Evolutionary conservation across 2,113 vertebrate species (phyloP).

Genomic region (Thunnus maccoyii): DNA sequence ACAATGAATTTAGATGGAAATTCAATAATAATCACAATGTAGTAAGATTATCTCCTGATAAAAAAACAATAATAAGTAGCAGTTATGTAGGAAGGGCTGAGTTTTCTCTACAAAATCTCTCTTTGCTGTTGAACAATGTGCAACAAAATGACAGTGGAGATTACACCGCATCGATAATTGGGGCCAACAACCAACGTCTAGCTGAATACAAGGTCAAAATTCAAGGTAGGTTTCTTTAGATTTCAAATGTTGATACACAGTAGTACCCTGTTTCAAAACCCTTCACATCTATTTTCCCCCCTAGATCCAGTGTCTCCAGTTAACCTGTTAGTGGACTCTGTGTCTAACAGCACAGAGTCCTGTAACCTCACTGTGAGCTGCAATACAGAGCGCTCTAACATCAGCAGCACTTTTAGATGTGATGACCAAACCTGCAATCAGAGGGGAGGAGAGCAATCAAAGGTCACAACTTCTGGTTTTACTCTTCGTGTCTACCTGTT

Average conservation of each 20-base stretch:
- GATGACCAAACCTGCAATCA: constrained; percentile 6
- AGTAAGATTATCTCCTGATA: not conserved
- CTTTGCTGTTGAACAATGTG: not conserved
- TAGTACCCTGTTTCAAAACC: too few species aligned
- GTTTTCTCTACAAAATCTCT: not conserved
- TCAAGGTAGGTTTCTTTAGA: too few species aligned
- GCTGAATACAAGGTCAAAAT: too few species aligned
- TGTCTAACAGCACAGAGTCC: accelerated
- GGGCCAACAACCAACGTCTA: accelerated
- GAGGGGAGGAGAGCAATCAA: not conserved
- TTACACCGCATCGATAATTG: not conserved
- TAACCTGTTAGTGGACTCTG: accelerated
- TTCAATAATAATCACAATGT: too few species aligned
- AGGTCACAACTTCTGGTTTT: not conserved
- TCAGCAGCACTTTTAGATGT: constrained; percentile 28
- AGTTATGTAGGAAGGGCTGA: not conserved
- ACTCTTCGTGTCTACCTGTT: not conserved
- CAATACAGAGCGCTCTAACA: not conserved
- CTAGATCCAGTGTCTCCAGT: constrained; percentile 61
- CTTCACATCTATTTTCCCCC: not conserved
- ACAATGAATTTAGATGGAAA: too few species aligned
- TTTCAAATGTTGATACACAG: too few species aligned
- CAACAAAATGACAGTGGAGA: not conserved
- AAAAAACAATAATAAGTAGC: accelerated
- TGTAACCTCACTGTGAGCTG: constrained; percentile 56